A percentile compares a stretch with the other conserved stretches of the same genome.
These are phyloP conservation scores for Pectinophora gossypiella DNA, from an alignment of 1,140 invertebrate genomes.

Conservation along the genomic window DNA sequence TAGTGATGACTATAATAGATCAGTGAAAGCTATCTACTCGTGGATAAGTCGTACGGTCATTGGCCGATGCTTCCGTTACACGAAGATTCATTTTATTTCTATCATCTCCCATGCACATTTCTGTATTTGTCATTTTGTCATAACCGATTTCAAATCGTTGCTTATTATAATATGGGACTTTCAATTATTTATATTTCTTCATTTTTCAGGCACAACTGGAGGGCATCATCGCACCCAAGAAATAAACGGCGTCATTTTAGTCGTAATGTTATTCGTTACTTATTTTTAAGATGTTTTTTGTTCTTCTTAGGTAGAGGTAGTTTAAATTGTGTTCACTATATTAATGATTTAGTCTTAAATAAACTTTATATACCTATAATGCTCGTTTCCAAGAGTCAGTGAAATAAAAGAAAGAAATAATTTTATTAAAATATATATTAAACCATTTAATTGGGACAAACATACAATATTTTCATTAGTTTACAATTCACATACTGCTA, in stretches of 20 bases:
- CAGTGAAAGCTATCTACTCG: too few species aligned
- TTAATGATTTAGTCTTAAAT: neutral
- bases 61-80: too few species aligned
- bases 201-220: constrained; percentile 89
- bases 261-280: constrained; percentile 15
- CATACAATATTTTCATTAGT: constrained; percentile 73
- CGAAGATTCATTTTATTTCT: too few species aligned
- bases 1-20: too few species aligned
- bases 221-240: constrained; percentile 94
- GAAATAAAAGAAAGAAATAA: constrained; percentile 37
- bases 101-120: too few species aligned
- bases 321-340: constrained; percentile 13
- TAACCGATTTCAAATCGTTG: too few species aligned
- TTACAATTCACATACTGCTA: constrained; percentile 63
- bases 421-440: constrained; percentile 76
- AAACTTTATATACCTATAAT: neutral
- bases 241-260: constrained; percentile 74
- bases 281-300: constrained; percentile 28
- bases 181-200: constrained; percentile 16
- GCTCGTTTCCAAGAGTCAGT: too few species aligned
- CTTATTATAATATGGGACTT: too few species aligned
- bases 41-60: too few species aligned
- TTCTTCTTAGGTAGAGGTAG: neutral
- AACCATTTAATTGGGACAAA: constrained; percentile 73
- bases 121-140: too few species aligned